Percentiles rank a stretch among this genome's conserved stretches.
phyloP scores from a whole-genome alignment of 2,113 vertebrate genomes.

The Oreochromis spilurus region DNA sequence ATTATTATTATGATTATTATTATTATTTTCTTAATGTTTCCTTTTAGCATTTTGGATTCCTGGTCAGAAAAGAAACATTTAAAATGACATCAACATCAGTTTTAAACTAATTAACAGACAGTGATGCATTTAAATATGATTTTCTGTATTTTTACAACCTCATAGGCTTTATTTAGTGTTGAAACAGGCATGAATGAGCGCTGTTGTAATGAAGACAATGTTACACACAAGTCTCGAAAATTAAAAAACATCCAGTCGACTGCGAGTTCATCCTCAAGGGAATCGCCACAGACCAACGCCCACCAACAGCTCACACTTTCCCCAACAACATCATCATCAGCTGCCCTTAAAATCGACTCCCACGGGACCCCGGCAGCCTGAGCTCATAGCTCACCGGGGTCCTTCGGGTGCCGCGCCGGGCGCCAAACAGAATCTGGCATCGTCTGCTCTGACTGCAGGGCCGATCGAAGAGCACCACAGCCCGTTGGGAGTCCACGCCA shows the following conservation, averaged over 20 bases:
- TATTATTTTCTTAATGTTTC: background rate
- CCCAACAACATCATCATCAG: background rate
- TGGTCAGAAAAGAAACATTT: background rate
- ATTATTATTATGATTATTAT: background rate
- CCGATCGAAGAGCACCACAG: background rate
- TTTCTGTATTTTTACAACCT: background rate
- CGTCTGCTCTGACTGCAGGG: background rate
- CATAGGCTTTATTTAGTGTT: background rate
- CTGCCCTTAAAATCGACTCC: background rate
- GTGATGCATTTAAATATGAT: background rate
- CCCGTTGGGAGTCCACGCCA: background rate
- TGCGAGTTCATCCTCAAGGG: background rate
- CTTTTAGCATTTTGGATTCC: background rate
- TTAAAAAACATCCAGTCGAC: background rate
- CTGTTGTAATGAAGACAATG: background rate
- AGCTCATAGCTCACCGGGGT: background rate
- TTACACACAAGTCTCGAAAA: background rate
- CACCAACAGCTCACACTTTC: background rate
- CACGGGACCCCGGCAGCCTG: background rate
- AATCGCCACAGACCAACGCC: background rate
- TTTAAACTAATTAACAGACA: background rate
- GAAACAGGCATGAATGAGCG: background rate
- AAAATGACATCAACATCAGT: background rate
- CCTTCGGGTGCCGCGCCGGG: background rate
- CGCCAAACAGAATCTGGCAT: background rate